A percentile compares a stretch with the other conserved stretches of the same genome.
These are phyloP conservation scores for Carassius auratus DNA, from an alignment of 2,113 vertebrate species.

Conservation along the genomic window DNA sequence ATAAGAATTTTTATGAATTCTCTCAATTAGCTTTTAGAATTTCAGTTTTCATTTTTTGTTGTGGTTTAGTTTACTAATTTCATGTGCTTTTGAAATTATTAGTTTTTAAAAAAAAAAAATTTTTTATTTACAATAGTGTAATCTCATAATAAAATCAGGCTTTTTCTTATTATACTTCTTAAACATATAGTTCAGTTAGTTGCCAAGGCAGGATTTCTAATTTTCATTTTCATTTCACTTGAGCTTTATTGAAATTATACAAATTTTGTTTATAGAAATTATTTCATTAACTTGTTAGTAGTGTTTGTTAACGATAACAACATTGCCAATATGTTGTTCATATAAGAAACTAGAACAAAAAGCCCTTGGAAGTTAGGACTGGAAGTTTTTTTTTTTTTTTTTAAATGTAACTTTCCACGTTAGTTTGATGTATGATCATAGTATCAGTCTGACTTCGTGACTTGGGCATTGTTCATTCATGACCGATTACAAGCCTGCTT, in stretches of 20 bases:
- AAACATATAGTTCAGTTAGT: neutral
- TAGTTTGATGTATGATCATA: neutral
- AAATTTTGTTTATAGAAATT: neutral
- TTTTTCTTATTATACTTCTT: neutral
- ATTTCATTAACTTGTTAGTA: neutral
- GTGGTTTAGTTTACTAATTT: neutral
- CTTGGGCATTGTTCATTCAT: neutral
- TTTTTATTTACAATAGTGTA: neutral
- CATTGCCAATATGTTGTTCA: neutral
- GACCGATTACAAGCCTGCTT: neutral
- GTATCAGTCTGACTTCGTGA: neutral
- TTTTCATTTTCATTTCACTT: neutral
- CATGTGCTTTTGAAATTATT: neutral
- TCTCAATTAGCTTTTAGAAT: too few relatives aligned
- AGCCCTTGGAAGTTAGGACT: conserved; percentile 60
- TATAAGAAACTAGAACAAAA: conserved; percentile 9
- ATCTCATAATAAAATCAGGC: neutral
- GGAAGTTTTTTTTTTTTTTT: conserved; percentile 18
- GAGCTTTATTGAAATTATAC: neutral
- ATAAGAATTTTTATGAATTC: too few relatives aligned
- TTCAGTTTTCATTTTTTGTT: neutral
- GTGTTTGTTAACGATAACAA: neutral
- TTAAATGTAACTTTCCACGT: neutral
- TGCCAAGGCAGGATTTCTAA: neutral
- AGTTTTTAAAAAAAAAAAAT: neutral